A percentile compares a stretch with the other conserved stretches of the same genome.
phyloP scores from a whole-genome alignment of 2,888 invertebrate species.

The Philhelius pedissequus region DNA sequence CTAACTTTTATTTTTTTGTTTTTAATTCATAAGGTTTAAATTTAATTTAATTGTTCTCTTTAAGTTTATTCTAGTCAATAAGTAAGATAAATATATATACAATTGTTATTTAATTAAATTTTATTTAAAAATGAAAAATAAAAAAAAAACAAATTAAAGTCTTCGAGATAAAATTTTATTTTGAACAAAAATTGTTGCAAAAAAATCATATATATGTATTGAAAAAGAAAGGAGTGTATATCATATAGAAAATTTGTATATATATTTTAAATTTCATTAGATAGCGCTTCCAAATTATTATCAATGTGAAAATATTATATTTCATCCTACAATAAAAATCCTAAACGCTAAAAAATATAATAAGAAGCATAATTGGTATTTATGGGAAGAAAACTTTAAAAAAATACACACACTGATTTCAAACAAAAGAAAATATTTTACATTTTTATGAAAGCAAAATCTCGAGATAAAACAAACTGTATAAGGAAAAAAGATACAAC shows the following conservation, averaged over 20 bases:
- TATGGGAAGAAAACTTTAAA: conserved; percentile 31
- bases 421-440: conserved; percentile 8
- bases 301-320: not conserved
- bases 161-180: conserved; percentile 60
- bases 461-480: not conserved
- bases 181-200: conserved; percentile 26
- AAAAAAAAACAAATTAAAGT: conserved; percentile 27
- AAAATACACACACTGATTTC: conserved; percentile 6
- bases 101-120: conserved; percentile 40
- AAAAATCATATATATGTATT: not conserved
- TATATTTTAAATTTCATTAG: conserved; percentile 51
- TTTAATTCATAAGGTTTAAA: conserved; percentile 17
- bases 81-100: conserved; percentile 3
- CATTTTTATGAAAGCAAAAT: conserved; percentile 24
- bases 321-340: not conserved
- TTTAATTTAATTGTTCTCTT: conserved; percentile 26
- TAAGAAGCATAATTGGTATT: conserved; percentile 62
- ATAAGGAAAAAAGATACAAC: conserved; percentile 13
- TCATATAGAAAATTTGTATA: conserved; percentile 2
- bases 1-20: not conserved
- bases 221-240: conserved; percentile 17
- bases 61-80: conserved; percentile 64
- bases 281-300: conserved; percentile 63
- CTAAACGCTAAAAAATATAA: conserved; percentile 5
- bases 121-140: not conserved